Evolutionary conservation across 2,888 invertebrate genomes (phyloP).

Genomic region (Frankliniella fusca): DNA sequence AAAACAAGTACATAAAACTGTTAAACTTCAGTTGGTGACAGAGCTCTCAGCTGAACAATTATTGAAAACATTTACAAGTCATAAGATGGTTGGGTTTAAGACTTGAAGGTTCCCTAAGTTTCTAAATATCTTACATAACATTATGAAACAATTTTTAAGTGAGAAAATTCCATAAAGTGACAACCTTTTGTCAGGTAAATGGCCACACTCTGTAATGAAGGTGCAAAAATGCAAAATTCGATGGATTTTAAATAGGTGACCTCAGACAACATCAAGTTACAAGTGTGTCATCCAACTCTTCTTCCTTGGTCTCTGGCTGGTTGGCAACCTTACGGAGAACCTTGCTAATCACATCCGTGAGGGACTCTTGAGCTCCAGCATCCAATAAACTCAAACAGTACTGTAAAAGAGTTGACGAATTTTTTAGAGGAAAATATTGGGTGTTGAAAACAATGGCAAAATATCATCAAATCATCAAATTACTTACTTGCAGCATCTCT

Average conservation of each 20-base stretch:
- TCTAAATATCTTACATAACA: no score
- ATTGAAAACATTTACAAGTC: no score
- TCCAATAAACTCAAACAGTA: constrained; percentile 73
- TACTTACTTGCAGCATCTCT: constrained; percentile 62
- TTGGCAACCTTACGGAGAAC: constrained; percentile 73
- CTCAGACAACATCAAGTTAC: constrained; percentile 59
- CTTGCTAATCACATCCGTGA: constrained; percentile 84
- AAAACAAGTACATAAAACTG: not conserved
- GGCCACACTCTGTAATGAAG: not conserved
- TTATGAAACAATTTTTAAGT: not conserved
- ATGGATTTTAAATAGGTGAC: not conserved
- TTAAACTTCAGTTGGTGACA: no score
- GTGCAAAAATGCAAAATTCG: not conserved
- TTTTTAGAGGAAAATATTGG: constrained; percentile 27
- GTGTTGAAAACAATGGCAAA: not conserved
- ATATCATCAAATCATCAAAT: constrained; percentile 4
- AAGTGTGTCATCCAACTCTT: constrained; percentile 88
- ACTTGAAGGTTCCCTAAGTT: no score
- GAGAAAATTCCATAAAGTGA: not conserved
- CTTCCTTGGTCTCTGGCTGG: constrained; percentile 78
- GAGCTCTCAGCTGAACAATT: no score
- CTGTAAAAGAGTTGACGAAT: constrained; percentile 47
- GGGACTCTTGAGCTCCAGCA: constrained; percentile 80
- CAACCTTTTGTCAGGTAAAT: not conserved
- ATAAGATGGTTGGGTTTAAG: no score